Evolutionary conservation across 1,140 invertebrate genomes (phyloP).

Genomic region (Anadara kagoshimensis): DNA sequence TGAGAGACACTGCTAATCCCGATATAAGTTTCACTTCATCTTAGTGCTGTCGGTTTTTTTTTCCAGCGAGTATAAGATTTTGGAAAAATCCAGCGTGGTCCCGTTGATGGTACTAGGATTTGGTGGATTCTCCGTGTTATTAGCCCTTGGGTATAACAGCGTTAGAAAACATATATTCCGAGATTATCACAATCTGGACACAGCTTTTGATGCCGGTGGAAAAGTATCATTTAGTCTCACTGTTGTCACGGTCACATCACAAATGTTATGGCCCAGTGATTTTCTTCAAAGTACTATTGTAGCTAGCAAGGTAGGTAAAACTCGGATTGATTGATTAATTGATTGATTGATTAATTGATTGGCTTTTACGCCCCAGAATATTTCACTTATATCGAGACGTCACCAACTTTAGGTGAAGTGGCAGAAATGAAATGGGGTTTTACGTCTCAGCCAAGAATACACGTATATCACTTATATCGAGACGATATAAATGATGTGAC

Average conservation of each 20-base stretch:
- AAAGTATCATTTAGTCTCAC: slow-evolving; percentile 17
- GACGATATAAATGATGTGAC: no score
- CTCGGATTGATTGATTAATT: no score
- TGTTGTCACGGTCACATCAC: slow-evolving; percentile 16
- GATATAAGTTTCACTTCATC: no score
- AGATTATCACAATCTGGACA: slow-evolving; percentile 43
- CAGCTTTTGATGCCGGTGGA: slow-evolving; percentile 61
- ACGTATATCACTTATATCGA: no score
- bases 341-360: no score
- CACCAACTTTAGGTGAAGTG: no score
- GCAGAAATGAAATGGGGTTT: no score
- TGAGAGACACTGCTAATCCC: no score
- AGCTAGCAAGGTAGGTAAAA: slow-evolving; percentile 16
- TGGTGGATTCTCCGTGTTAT: neutral
- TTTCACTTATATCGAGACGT: no score
- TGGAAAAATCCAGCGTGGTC: neutral
- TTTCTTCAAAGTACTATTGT: slow-evolving; percentile 19
- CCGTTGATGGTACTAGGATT: slow-evolving; percentile 18
- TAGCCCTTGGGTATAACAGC: slow-evolving; percentile 3
- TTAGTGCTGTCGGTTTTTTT: neutral
- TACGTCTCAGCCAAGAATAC: no score
- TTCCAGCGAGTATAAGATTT: neutral
- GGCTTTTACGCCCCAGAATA: no score
- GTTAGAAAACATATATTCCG: slow-evolving; percentile 15
- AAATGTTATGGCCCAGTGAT: slow-evolving; percentile 16